A percentile compares a stretch with the other conserved stretches of the same genome.
These are phyloP conservation scores for Acrocyrtus sp. DNA, from an alignment of 2,888 invertebrate species.

Conservation along the genomic window DNA sequence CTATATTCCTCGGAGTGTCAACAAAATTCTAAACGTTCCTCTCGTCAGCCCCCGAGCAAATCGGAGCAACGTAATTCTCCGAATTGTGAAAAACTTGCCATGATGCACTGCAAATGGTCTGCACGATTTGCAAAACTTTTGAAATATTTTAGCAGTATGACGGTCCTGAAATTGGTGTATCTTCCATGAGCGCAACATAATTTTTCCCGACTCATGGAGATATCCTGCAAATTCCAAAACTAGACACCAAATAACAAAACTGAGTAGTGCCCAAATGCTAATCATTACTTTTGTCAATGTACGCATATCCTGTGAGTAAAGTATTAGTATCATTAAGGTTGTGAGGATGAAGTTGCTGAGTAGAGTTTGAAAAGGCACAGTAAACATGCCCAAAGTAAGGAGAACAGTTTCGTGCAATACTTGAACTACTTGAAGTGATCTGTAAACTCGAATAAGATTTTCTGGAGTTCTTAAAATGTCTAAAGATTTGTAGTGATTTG, in stretches of 20 bases:
- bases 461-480: background rate
- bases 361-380: background rate
- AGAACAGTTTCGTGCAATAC: background rate
- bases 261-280: background rate
- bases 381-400: background rate
- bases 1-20: background rate
- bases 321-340: background rate
- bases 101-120: background rate
- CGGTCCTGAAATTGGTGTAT: background rate
- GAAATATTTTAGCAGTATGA: background rate
- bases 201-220: background rate
- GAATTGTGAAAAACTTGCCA: background rate
- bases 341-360: background rate
- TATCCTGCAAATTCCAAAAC: background rate
- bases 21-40: background rate
- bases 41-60: background rate
- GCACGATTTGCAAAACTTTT: constrained; percentile 8
- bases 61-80: background rate
- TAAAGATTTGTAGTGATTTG: background rate
- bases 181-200: background rate
- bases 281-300: background rate
- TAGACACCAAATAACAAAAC: background rate
- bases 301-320: background rate
- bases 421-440: background rate
- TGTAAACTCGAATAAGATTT: background rate